Evolutionary conservation across 2,797 vertebrate species (phyloP).

Genomic region (Sebastes itinus): DNA sequence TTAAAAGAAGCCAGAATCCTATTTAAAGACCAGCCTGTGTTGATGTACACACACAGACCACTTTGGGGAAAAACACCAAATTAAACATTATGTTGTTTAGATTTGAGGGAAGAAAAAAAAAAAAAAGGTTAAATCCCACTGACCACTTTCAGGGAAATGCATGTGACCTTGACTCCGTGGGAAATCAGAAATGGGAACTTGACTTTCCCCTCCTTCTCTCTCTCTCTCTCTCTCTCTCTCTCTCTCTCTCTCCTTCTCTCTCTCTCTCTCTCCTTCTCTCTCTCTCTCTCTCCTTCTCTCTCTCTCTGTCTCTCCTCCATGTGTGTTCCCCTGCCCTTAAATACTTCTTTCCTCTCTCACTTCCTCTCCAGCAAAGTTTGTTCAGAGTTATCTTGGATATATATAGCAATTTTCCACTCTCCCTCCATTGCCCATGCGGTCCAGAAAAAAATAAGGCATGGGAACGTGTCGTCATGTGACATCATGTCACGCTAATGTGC

Average conservation of each 20-base stretch:
- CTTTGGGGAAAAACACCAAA: constrained; percentile 6
- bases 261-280: no score
- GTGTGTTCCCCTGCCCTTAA: constrained; percentile 15
- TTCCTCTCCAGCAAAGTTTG: constrained; percentile 61
- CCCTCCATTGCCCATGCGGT: neutral
- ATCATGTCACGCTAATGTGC: neutral
- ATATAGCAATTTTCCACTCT: constrained; percentile 56
- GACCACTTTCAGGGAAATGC: constrained; percentile 43
- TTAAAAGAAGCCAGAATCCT: neutral
- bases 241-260: no score
- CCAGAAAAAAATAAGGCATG: constrained; percentile 21
- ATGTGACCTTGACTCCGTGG: constrained; percentile 69
- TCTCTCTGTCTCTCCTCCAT: neutral
- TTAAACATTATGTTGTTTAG: constrained; percentile 41
- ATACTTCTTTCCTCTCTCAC: constrained; percentile 57
- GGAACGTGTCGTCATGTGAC: constrained; percentile 16
- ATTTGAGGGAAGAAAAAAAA: neutral
- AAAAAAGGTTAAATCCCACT: constrained; percentile 34
- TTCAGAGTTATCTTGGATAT: constrained; percentile 43
- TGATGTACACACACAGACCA: neutral
- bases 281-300: neutral
- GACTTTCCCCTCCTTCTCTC: constrained; percentile 23
- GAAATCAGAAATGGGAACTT: constrained; percentile 75
- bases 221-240: neutral
- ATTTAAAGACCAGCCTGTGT: neutral